A percentile compares a stretch with the other conserved stretches of the same genome.
phyloP scores from a whole-genome alignment of 2,888 invertebrate species.

The Zonitis immaculata region DNA sequence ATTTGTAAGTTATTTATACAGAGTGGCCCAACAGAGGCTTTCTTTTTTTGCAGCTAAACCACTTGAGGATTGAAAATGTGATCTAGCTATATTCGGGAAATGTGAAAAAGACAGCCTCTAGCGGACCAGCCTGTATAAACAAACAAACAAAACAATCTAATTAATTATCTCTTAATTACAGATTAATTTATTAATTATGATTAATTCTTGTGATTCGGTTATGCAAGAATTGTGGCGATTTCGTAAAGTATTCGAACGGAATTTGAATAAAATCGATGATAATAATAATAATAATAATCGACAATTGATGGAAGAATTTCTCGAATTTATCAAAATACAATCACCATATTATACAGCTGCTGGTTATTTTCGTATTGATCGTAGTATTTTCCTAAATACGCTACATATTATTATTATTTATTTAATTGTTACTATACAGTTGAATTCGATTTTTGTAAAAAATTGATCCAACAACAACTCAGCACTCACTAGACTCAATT shows the following conservation, averaged over 20 bases:
- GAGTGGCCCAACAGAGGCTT: too few relatives aligned
- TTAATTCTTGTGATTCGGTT: too few relatives aligned
- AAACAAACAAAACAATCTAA: too few relatives aligned
- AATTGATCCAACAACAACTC: too few relatives aligned
- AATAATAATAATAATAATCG: background rate
- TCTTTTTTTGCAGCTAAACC: too few relatives aligned
- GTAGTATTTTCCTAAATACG: background rate
- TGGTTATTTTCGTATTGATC: background rate
- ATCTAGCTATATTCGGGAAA: too few relatives aligned
- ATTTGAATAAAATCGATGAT: background rate
- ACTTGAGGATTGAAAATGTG: too few relatives aligned
- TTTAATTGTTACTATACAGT: background rate
- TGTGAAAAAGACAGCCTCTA: too few relatives aligned
- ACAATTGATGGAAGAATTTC: background rate
- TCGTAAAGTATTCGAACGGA: background rate
- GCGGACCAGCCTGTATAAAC: too few relatives aligned
- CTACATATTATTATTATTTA: background rate
- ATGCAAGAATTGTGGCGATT: background rate
- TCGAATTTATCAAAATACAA: background rate
- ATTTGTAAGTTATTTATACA: background rate
- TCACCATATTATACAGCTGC: background rate
- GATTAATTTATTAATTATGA: too few relatives aligned
- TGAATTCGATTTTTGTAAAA: background rate
- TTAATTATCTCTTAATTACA: too few relatives aligned
- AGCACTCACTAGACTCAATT: too few relatives aligned